These are phyloP conservation scores for Etia nguti DNA, from an alignment of 2,113 vertebrate genomes.

Conservation along the genomic window DNA sequence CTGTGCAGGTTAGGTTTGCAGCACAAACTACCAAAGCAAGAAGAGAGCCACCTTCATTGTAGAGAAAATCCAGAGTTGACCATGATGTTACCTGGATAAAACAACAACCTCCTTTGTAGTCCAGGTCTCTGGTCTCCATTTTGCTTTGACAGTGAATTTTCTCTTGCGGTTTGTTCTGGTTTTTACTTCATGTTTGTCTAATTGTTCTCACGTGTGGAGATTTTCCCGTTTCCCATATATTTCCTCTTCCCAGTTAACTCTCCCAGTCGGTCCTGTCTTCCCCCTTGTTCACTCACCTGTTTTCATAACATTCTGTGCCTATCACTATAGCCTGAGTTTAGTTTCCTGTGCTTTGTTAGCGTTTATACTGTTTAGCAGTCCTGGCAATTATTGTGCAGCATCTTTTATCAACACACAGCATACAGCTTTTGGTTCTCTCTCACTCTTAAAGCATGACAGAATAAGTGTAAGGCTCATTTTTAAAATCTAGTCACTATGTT, in stretches of 20 bases:
- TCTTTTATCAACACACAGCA: not conserved
- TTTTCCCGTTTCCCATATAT: not conserved
- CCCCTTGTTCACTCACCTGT: not conserved
- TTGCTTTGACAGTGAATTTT: not conserved
- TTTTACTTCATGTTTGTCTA: not conserved
- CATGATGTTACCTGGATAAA: not conserved
- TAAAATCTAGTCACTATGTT: not conserved
- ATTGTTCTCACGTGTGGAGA: not conserved
- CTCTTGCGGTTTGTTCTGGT: fast-evolving
- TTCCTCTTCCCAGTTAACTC: not conserved
- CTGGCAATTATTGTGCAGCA: not conserved
- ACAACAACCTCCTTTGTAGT: not conserved
- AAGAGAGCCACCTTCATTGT: not conserved
- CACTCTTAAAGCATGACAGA: not conserved
- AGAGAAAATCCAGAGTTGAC: not conserved
- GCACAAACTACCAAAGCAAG: not conserved
- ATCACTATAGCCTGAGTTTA: not conserved
- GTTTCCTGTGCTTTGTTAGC: not conserved
- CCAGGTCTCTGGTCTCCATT: not conserved
- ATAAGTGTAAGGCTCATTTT: not conserved
- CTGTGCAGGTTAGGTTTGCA: not conserved
- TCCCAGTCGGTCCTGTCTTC: not conserved
- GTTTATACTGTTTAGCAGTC: not conserved
- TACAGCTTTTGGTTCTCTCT: not conserved
- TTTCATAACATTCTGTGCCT: not conserved